A percentile compares a stretch with the other conserved stretches of the same genome.
phyloP scores from a whole-genome alignment of 2,888 invertebrate genomes.

The Thymelicus acteon region DNA sequence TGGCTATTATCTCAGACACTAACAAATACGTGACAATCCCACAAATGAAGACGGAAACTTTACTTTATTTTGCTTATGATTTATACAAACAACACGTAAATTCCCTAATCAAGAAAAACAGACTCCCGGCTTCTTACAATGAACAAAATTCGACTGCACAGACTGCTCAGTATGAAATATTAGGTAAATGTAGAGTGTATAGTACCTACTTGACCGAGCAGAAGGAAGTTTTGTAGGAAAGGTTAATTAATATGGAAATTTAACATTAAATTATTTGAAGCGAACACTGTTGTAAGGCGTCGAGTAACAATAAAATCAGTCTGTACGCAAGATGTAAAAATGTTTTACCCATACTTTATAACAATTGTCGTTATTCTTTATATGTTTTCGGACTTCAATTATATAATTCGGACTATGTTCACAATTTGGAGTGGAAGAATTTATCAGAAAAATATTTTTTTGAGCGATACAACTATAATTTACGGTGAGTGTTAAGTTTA shows the following conservation, averaged over 20 bases:
- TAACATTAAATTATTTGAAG: neutral
- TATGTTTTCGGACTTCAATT: slow-evolving; percentile 88
- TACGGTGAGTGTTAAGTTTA: slow-evolving; percentile 83
- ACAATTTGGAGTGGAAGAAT: slow-evolving; percentile 87
- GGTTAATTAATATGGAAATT: slow-evolving; percentile 6
- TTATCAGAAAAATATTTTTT: slow-evolving; percentile 86
- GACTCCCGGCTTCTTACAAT: neutral
- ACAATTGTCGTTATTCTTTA: slow-evolving; percentile 73
- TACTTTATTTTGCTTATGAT: slow-evolving; percentile 35
- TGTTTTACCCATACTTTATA: slow-evolving; percentile 20
- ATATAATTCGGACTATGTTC: slow-evolving; percentile 88
- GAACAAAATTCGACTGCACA: neutral
- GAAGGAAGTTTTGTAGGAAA: neutral
- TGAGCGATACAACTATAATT: slow-evolving; percentile 88
- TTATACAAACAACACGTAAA: slow-evolving; percentile 39
- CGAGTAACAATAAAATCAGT: neutral
- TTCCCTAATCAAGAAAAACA: slow-evolving; percentile 3
- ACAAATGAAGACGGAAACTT: slow-evolving; percentile 52
- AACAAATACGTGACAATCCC: slow-evolving; percentile 63
- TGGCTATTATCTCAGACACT: slow-evolving; percentile 61
- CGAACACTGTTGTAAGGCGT: neutral
- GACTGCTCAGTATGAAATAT: neutral
- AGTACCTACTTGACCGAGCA: neutral
- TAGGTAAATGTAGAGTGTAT: neutral
- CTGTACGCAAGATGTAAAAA: neutral